Base-by-base conservation (phyloP, 2,888 invertebrate genomes). In the Plebejus melissa region DNA sequence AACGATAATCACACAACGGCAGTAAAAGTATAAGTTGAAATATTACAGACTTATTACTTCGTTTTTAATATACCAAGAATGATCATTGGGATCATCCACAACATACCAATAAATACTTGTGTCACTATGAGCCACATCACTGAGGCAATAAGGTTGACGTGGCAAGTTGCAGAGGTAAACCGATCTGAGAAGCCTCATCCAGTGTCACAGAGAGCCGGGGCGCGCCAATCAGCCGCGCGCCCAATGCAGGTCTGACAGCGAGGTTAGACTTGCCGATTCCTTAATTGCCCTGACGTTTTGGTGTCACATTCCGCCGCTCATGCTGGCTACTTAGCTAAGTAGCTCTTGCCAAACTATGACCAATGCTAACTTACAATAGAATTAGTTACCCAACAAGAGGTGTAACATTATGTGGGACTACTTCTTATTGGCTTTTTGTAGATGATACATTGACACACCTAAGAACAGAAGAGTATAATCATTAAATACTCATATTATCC, bases 221-320 rank as follows among this genome's bases (percentile, higher is more conserved):
- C 77, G 82, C 86, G 90, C 89, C 93, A 93, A 93, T 93, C 93
- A 93, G 86, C 85, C 85, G 88, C 86, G 86, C 85, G 85, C 86
- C 89, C 88, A 86, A 88, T 88, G 87, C 90, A 88, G 85, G 87
- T 85, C 87, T 89, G 90, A 89, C 91, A 89, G 88, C 86, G 90
- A 89, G 92, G 92, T 91, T 91, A 92, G 86, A 88, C 92, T 92
- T 93, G 92, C 92, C 90, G 93, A 92, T 93, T 93, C 93, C 93
- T 92, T 93, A 93, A 93, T 93, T 93, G 93, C 91, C 88, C 87
- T 91, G 93, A 93, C 93, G 93, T 93, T 92, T 92, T 91, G 93
- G 92, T 93, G 93, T 90, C 93, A 90, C 88, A 91, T 89, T 90
- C 90, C 88, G 78, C 79, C 79, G 82, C 75, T 75, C 79, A 84